Base-by-base conservation (phyloP, 1,140 invertebrate species). In the Yoshiicerus persimilis region DNA sequence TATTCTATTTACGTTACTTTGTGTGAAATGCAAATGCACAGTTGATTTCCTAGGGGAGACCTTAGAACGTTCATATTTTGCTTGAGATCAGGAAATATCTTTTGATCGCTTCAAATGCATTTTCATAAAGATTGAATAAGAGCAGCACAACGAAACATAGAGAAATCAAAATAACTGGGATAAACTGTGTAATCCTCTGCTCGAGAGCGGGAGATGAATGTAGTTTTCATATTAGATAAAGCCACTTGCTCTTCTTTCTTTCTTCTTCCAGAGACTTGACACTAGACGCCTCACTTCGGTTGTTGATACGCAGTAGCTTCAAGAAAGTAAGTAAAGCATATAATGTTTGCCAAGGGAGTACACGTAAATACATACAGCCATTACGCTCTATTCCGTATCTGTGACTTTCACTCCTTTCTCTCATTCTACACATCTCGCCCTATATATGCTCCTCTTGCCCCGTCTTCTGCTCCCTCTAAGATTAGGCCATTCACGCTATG, bases 41-140 rank as follows among this genome's bases (percentile, higher is more conserved):
- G 27, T 36, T 80, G 75, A 80, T 80, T 80, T 80, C 75, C 75
- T 80, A 36, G 16, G 75, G 75, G 75, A 80, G 75, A 36, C 32
- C 75, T 80, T 34, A 23, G 30, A 8, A 36, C 75, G 30, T 80
- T 38, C 75, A 80, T 80, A 80, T 80, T 80, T 80, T 34, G 20
- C 32, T 38, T n/a, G 20, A 80, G 75, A 36, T 36, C 75, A 36
- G 75, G 20, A 36, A 80, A 80, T 80, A 32, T 80, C 75, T 36
- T 34, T n/a, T 34, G 75, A 80, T 80, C 75, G 32, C 32, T 80
- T 80, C 75, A 80, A 80, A 80, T 34, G 75, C 30, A 80, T 80
- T 80, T 80, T 80, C 75, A 80, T 80, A 80, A 80, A 80, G 75
- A 80, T 80, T 80, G 30, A 80, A 80, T 80, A 32, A 38, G 32